Conservation (phyloP, 1,140 invertebrate species). For the Orchesella cincta region DNA sequence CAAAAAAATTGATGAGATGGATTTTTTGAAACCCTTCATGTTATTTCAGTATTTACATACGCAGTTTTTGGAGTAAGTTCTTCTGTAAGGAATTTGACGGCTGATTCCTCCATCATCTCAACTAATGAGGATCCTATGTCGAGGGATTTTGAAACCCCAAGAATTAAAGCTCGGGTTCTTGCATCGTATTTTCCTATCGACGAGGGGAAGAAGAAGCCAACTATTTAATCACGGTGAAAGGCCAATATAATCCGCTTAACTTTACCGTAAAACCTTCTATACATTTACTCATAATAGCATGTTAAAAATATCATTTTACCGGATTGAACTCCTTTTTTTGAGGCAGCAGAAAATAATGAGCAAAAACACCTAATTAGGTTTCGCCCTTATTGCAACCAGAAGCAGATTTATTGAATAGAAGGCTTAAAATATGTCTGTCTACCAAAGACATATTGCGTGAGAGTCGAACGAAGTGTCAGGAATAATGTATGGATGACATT, state of each 20-base stretch:
- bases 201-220: background rate
- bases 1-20: too few relatives aligned
- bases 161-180: constrained; percentile 64
- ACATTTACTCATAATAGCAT: background rate
- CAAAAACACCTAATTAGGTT: background rate
- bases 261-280: background rate
- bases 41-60: too few relatives aligned
- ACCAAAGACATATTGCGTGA: background rate
- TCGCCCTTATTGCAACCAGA: background rate
- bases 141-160: constrained; percentile 61
- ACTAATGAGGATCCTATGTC: constrained; percentile 62
- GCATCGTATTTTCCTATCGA: constrained; percentile 67
- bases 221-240: background rate
- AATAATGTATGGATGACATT: constrained; percentile 6
- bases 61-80: constrained; percentile 53
- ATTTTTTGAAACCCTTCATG: too few relatives aligned
- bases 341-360: background rate
- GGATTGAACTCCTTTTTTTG: constrained; percentile 22
- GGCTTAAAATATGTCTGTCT: too few relatives aligned
- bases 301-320: background rate
- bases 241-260: background rate
- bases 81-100: constrained; percentile 57
- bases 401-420: too few relatives aligned
- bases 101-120: constrained; percentile 59
- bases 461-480: background rate